Percentiles rank a stretch among this genome's conserved stretches.
phyloP scores from a whole-genome alignment of 2,113 vertebrate species.

The Bujurquina vittata region DNA sequence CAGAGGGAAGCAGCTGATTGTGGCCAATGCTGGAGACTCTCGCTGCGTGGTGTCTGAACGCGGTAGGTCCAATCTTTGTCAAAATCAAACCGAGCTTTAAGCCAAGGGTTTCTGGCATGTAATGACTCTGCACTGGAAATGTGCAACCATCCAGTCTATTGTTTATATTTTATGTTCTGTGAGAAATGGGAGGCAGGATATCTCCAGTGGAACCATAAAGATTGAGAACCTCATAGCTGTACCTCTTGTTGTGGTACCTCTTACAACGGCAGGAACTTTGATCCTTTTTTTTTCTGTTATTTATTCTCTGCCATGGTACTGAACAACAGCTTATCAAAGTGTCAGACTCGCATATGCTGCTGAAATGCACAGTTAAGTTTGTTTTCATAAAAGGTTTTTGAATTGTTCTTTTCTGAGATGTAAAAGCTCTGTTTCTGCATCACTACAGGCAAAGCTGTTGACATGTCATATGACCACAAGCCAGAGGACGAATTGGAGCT shows the following conservation, averaged over 20 bases:
- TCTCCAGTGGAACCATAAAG: neutral
- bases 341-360: neutral
- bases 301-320: neutral
- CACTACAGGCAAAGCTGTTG: conserved; percentile 86
- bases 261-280: neutral
- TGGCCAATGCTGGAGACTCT: conserved; percentile 97
- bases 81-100: neutral
- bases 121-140: neutral
- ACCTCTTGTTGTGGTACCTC: neutral
- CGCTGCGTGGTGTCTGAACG: conserved; percentile 95
- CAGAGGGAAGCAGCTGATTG: conserved; percentile 94
- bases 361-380: neutral
- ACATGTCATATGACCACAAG: conserved; percentile 99
- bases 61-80: conserved; percentile 48
- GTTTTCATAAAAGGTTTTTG: neutral
- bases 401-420: neutral
- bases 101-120: neutral
- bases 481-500: conserved; percentile 96
- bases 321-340: neutral
- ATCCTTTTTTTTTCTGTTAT: neutral
- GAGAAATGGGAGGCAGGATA: neutral
- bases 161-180: neutral
- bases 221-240: neutral
- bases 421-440: neutral
- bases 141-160: neutral